phyloP scores from a whole-genome alignment of 2,113 vertebrate species.

The Suricata suricatta region DNA sequence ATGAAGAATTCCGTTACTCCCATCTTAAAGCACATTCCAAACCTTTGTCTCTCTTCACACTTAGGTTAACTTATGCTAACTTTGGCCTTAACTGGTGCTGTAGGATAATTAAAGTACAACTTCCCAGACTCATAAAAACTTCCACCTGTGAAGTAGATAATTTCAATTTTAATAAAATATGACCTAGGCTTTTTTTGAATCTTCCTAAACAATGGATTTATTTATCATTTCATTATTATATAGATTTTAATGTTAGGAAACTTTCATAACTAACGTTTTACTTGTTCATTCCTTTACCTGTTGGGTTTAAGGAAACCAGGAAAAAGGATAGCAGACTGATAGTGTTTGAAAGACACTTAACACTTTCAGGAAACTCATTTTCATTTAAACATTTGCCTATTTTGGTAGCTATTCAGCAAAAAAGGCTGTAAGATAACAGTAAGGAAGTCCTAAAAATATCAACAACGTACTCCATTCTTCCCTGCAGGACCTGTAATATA shows the following conservation, averaged over 20 bases:
- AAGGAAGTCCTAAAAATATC: not conserved
- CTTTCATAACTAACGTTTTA: not conserved
- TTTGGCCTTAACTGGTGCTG: not conserved
- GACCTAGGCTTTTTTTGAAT: not conserved
- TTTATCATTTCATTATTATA: not conserved
- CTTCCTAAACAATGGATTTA: not conserved
- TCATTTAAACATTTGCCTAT: not conserved
- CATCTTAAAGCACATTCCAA: not conserved
- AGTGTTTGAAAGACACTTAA: not conserved
- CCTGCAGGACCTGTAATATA: not conserved
- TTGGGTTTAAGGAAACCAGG: not conserved
- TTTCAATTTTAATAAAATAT: constrained; percentile 10
- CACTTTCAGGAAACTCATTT: not conserved
- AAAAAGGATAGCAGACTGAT: not conserved
- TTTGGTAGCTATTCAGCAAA: not conserved
- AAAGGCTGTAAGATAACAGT: not conserved
- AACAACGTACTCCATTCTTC: not conserved
- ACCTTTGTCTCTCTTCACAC: not conserved
- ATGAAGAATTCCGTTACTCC: not conserved
- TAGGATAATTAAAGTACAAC: not conserved
- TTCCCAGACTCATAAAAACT: constrained; percentile 48
- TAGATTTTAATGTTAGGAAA: not conserved
- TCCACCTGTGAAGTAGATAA: not conserved
- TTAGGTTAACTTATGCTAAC: not conserved
- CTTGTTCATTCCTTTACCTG: not conserved